These are phyloP conservation scores for Thunnus albacares DNA, from an alignment of 2,797 vertebrate species.

Conservation along the genomic window DNA sequence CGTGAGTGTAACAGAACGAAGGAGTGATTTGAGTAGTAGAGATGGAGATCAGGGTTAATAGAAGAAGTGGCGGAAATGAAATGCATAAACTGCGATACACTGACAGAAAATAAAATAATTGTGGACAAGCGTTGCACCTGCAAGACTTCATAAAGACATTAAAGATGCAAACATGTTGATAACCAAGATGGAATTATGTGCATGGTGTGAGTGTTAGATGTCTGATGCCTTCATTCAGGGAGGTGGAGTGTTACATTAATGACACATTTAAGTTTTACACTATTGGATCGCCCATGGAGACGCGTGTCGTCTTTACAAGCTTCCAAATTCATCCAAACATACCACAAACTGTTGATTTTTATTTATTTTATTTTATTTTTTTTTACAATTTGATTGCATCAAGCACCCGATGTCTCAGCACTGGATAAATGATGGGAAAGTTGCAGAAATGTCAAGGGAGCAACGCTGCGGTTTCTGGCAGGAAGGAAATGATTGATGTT, in stretches of 20 bases:
- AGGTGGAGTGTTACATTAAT: constrained; percentile 13
- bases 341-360: constrained; percentile 42
- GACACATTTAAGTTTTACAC: background rate
- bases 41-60: background rate
- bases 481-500: constrained; percentile 68
- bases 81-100: background rate
- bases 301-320: constrained; percentile 17
- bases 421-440: constrained; percentile 66
- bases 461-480: constrained; percentile 44
- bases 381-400: constrained; percentile 18
- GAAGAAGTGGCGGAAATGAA: background rate
- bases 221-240: background rate
- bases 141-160: constrained; percentile 8
- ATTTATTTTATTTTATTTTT: background rate
- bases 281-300: constrained; percentile 5
- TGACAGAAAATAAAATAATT: constrained; percentile 10
- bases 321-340: constrained; percentile 17
- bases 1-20: background rate
- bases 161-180: constrained; percentile 9
- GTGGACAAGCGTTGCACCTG: constrained; percentile 15
- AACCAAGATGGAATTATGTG: background rate
- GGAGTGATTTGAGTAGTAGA: background rate
- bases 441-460: constrained; percentile 56
- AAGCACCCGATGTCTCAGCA: constrained; percentile 11
- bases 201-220: background rate